Base-by-base conservation (phyloP, 1,140 invertebrate species). In the Drosophila insularis region DNA sequence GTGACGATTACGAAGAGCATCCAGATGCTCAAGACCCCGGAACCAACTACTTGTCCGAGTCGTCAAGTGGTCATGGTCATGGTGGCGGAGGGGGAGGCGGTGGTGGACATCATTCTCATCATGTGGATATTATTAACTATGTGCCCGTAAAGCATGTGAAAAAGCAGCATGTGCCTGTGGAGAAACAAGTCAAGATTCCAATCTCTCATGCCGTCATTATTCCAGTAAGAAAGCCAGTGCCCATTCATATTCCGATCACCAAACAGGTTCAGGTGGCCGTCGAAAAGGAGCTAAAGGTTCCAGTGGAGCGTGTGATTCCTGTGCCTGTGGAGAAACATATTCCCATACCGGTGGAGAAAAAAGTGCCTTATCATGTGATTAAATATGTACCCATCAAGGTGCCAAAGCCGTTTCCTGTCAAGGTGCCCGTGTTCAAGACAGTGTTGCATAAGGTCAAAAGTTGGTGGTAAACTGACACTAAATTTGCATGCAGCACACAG, bases 351-450 rank as follows among this genome's bases (percentile, higher is more conserved):
- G 94, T 96, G 4, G 95, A 95, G 81, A 96, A 96, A 71, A 94
- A 94, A 56, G 93, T 96, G 6, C 95, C 96, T 1, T 95, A 95
- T 56, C 93, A 93, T 55, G 93, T 96, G 2, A 94, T 96, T 75
- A 96, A 96, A 76, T 95, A 95, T 79, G 93, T 96, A 13, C 94
- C 94, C 1, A 94, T 96, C 7, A 95, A 94, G 6, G 93, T 96
- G 21, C 95, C 95, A 46, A 95, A 95, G 71, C 95, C 95, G 1
- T 96, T 95, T 68, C 95, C 95, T 8, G 94, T 96, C n/a, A 95
- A 96, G 80, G 94, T 96, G 55, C 95, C 95, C 13, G 93, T 96
- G 31, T 95, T 95, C 81, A 96, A 96, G 79, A 94, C 95, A 59
- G 93, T 96, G 60, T 93, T 94, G 75, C 94, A 95, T 71, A 93